phyloP scores from a whole-genome alignment of 1,140 invertebrate genomes.

The Dryas iulia region DNA sequence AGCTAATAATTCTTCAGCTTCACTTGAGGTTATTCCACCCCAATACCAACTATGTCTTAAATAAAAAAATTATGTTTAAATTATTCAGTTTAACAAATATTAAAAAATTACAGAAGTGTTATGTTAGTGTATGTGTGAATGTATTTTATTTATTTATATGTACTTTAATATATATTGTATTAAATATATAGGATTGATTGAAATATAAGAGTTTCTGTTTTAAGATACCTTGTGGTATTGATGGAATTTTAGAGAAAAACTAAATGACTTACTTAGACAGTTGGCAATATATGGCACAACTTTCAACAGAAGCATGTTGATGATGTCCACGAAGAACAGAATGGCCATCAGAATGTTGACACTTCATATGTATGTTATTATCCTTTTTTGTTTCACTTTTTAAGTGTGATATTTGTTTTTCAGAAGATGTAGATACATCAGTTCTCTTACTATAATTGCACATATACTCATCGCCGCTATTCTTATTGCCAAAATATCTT shows the following conservation, averaged over 20 bases:
- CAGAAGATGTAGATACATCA: constrained; percentile 53
- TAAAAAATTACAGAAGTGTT: no score
- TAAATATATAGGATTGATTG: no score
- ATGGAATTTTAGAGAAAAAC: no score
- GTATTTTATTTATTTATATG: no score
- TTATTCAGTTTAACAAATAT: no score
- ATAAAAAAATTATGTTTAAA: constrained; percentile 21
- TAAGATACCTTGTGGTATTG: no score
- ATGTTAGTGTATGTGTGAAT: no score
- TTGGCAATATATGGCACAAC: constrained; percentile 73
- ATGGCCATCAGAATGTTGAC: constrained; percentile 71
- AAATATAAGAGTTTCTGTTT: no score
- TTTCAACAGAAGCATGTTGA: constrained; percentile 68
- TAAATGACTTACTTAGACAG: constrained; percentile 62
- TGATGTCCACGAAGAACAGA: constrained; percentile 71
- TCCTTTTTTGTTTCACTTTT: constrained; percentile 52
- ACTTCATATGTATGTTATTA: constrained; percentile 52
- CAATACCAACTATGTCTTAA: constrained; percentile 76
- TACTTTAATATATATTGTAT: no score
- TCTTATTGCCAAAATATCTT: constrained; percentile 70
- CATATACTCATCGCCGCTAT: constrained; percentile 51
- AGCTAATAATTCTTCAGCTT: constrained; percentile 70
- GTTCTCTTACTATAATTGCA: constrained; percentile 55
- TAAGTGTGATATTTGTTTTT: constrained; percentile 40
- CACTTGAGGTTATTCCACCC: constrained; percentile 73